Base-by-base conservation (phyloP, 1,140 invertebrate genomes). In the Oedothorax gibbosus region DNA sequence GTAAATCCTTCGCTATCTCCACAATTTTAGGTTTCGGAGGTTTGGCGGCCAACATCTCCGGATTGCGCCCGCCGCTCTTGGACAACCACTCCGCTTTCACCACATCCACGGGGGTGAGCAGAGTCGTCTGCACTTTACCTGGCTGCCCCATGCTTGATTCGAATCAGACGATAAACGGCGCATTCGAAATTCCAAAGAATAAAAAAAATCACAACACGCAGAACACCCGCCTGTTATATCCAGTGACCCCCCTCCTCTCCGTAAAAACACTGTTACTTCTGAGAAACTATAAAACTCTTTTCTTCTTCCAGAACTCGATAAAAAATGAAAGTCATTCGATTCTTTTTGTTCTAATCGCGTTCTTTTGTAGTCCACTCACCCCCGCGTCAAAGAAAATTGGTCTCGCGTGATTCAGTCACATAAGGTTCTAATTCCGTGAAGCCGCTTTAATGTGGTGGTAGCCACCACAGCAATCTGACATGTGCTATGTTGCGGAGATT, bases 1-100 rank as follows among this genome's bases (percentile, higher is more conserved):
- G 89, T 64, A 92, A 88, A 65, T 86, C 82, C 64, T 82, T 82
- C 15, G 89, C 88, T 71, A 89, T 89, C 71, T 88, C 86, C 9
- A 68, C 79, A 35, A 77, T 78, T 69, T 68, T 85, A 0, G 83
- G 83, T 71, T 49, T 78, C 0, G 75, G 73, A 6, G 73, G 73
- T n/a, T 78, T 77, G 6, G 64, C 54, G 14, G 75, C 73, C 15
- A 71, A 11, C 65, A 71, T 77, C 4, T 69, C 73, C 9, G 75
- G 64, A 71, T 60, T 62, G 5, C 75, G 53, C 5, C 78, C 62
- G 60, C 60, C 53, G 15, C 83, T 71, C 53, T 78, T 85, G 6
- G 83, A 85, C 51, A 85, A 21, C 83, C 83, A 85, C 57, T 85
- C 83, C 20, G 83, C 83, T 51, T 85, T 85, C 53, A 85, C 69